Evolutionary conservation across 2,113 vertebrate genomes (phyloP).

Genomic region (Pelecanus crispus): DNA sequence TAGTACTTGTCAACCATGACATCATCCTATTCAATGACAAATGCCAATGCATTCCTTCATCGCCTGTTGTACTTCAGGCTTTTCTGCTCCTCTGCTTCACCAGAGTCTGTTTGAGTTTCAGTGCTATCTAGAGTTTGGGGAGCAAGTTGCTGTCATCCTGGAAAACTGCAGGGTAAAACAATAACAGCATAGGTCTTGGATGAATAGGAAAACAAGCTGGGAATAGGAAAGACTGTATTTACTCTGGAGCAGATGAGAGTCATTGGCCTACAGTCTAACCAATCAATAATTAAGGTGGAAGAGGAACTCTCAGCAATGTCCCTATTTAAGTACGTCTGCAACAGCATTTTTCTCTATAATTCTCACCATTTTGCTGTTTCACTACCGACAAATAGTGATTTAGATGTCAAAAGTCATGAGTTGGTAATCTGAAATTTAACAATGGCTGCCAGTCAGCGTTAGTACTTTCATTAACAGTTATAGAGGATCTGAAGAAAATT

Average conservation of each 20-base stretch:
- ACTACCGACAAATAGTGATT: not conserved
- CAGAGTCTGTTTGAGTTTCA: not conserved
- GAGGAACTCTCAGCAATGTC: not conserved
- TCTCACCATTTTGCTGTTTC: not conserved
- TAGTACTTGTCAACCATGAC: not conserved
- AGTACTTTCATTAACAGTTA: not conserved
- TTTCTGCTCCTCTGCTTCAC: not conserved
- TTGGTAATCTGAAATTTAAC: not conserved
- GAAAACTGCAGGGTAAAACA: not conserved
- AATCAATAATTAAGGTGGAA: constrained; percentile 3
- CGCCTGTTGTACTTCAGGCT: not conserved
- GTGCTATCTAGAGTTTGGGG: not conserved
- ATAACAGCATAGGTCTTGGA: not conserved
- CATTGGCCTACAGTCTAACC: not conserved
- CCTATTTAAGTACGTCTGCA: not conserved
- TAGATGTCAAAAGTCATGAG: not conserved
- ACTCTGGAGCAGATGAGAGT: not conserved
- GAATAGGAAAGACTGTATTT: not conserved
- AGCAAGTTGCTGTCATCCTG: not conserved
- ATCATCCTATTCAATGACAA: not conserved
- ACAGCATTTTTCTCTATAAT: not conserved
- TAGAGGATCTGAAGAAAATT: not conserved
- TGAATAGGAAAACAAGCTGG: not conserved
- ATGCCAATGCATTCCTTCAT: not conserved
- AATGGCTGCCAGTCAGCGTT: not conserved